Percentiles rank a stretch among this genome's conserved stretches.
These are phyloP conservation scores for Miniopterus natalensis DNA, from an alignment of 2,113 vertebrate species.

Conservation along the genomic window DNA sequence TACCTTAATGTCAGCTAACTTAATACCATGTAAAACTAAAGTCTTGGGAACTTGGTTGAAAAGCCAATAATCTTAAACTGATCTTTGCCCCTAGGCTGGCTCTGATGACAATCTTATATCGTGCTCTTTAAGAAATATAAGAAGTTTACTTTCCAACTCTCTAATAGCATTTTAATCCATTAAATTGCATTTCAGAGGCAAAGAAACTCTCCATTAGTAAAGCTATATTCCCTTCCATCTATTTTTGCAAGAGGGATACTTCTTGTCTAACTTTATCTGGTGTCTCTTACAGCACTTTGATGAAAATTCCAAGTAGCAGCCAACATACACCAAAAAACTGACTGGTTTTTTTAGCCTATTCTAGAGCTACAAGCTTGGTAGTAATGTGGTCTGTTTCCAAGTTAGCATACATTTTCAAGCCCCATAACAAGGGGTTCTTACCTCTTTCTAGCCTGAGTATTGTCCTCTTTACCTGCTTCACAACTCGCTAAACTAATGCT, in stretches of 20 bases:
- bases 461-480: neutral
- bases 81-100: neutral
- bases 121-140: neutral
- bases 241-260: neutral
- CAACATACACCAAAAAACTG: neutral
- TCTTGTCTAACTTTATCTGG: conserved; percentile 18
- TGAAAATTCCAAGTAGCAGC: neutral
- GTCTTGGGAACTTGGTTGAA: neutral
- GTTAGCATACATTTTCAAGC: neutral
- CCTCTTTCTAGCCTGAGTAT: neutral
- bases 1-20: neutral
- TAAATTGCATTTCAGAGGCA: neutral
- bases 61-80: neutral
- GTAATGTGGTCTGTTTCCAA: neutral
- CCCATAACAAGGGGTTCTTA: neutral
- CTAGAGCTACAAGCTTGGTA: neutral
- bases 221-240: neutral
- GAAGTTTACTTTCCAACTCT: neutral
- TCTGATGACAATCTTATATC: neutral
- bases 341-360: neutral
- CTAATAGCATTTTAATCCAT: conserved; percentile 30
- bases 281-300: neutral
- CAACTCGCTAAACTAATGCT: neutral
- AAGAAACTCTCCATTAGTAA: neutral
- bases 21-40: neutral